A percentile compares a stretch with the other conserved stretches of the same genome.
Evolutionary conservation across 2,888 invertebrate genomes (phyloP).

Genomic region (Andrena camellia): DNA sequence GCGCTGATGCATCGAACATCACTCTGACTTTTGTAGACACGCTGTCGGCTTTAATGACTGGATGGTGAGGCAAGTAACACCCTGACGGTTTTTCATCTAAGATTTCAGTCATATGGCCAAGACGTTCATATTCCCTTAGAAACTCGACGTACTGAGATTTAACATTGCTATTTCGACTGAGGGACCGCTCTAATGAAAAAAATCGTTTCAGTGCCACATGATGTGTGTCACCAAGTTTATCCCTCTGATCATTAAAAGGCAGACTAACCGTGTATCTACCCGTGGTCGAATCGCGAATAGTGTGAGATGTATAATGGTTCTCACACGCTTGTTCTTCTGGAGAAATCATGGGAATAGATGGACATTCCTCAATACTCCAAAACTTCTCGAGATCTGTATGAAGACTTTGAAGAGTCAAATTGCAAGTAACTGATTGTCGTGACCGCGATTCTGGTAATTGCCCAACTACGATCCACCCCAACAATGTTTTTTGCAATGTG

Average conservation of each 20-base stretch:
- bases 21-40: no score
- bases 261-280: not conserved
- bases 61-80: slow-evolving; percentile 17
- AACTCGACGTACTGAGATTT: not conserved
- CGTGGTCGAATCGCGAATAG: not conserved
- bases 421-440: not conserved
- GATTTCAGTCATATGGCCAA: slow-evolving; percentile 8
- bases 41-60: not conserved
- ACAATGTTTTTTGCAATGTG: not conserved
- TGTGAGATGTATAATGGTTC: not conserved
- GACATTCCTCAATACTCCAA: slow-evolving; percentile 15
- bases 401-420: not conserved
- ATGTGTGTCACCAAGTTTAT: not conserved
- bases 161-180: not conserved
- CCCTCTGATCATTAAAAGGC: not conserved
- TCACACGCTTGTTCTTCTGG: slow-evolving; percentile 9
- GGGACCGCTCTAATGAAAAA: not conserved
- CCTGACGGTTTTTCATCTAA: not conserved
- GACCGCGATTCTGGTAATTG: not conserved
- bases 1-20: no score
- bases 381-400: not conserved
- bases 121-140: not conserved
- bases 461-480: not conserved
- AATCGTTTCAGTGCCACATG: no score
- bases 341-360: not conserved